A percentile compares a stretch with the other conserved stretches of the same genome.
Evolutionary conservation across 2,888 invertebrate genomes (phyloP).

Genomic region (Cerastoderma edule): DNA sequence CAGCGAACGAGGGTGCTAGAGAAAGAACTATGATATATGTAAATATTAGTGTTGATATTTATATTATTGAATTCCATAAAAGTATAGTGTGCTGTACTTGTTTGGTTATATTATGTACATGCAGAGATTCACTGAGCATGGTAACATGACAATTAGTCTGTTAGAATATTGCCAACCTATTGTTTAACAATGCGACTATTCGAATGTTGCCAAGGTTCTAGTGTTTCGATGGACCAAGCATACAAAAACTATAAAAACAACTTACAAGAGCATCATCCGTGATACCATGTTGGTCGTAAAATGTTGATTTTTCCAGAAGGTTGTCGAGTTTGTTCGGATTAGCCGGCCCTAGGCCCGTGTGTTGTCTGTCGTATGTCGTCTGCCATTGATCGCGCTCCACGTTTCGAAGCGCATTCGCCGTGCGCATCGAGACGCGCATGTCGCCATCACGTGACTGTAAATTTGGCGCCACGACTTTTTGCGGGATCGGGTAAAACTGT

Average conservation of each 20-base stretch:
- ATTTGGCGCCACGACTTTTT: slow-evolving; percentile 78
- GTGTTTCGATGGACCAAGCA: slow-evolving; percentile 73
- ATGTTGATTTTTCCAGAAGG: slow-evolving; percentile 71
- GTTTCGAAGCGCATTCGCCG: slow-evolving; percentile 79
- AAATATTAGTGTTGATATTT: no score
- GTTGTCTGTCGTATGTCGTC: slow-evolving; percentile 77
- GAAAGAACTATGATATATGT: no score
- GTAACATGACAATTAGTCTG: no score
- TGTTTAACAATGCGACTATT: slow-evolving; percentile 77
- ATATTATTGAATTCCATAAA: no score
- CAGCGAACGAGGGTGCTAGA: no score
- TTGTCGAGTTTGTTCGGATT: slow-evolving; percentile 80
- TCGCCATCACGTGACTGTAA: slow-evolving; percentile 71
- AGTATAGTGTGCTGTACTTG: no score
- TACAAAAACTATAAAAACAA: slow-evolving; percentile 74
- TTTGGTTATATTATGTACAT: no score
- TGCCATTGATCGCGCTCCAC: slow-evolving; percentile 81
- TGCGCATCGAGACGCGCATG: slow-evolving; percentile 65
- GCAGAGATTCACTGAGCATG: no score
- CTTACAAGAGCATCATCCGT: slow-evolving; percentile 77
- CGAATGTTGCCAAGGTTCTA: slow-evolving; percentile 79
- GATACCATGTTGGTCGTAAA: slow-evolving; percentile 64
- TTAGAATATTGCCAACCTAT: no score
- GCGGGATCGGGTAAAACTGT: slow-evolving; percentile 79
- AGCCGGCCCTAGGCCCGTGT: slow-evolving; percentile 79